Conservation (phyloP, 2,113 vertebrate species). For the Laticauda colubrina region DNA sequence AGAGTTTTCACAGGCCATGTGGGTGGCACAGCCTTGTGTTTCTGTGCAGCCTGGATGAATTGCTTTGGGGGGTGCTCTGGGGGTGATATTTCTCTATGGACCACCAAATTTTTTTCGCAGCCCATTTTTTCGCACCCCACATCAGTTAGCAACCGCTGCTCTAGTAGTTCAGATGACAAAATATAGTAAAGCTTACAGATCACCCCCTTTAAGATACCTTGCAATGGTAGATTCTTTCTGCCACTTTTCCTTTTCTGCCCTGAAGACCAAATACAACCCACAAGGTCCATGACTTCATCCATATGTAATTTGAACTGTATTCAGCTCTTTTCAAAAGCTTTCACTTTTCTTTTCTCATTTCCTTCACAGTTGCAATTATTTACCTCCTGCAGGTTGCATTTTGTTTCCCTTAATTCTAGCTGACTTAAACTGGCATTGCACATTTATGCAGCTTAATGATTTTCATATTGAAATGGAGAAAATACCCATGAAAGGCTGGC, state of each 20-base stretch:
- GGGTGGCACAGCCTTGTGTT: too few relatives aligned
- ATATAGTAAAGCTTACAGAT: background rate
- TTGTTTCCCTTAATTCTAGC: constrained; percentile 60
- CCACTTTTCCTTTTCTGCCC: constrained; percentile 23
- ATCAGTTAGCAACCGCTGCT: too few relatives aligned
- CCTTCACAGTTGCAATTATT: constrained; percentile 65
- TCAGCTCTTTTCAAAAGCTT: constrained; percentile 52
- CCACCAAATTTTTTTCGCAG: too few relatives aligned
- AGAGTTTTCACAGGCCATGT: too few relatives aligned
- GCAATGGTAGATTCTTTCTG: background rate
- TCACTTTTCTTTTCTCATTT: constrained; percentile 61
- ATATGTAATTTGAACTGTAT: constrained; percentile 50
- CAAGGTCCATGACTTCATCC: constrained; percentile 29
- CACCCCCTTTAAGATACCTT: background rate
- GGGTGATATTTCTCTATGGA: too few relatives aligned
- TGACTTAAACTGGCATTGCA: constrained; percentile 59
- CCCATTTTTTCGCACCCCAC: too few relatives aligned
- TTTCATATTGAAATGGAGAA: constrained; percentile 44
- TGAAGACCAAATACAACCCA: constrained; percentile 38
- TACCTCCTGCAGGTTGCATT: constrained; percentile 63
- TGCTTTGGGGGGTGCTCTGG: too few relatives aligned
- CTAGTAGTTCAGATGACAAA: too few relatives aligned
- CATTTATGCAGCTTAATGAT: constrained; percentile 42
- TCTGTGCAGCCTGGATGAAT: too few relatives aligned
- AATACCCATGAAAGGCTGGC: constrained; percentile 20